phyloP scores from a whole-genome alignment of 2,797 vertebrate species.

The Mus minutoides region DNA sequence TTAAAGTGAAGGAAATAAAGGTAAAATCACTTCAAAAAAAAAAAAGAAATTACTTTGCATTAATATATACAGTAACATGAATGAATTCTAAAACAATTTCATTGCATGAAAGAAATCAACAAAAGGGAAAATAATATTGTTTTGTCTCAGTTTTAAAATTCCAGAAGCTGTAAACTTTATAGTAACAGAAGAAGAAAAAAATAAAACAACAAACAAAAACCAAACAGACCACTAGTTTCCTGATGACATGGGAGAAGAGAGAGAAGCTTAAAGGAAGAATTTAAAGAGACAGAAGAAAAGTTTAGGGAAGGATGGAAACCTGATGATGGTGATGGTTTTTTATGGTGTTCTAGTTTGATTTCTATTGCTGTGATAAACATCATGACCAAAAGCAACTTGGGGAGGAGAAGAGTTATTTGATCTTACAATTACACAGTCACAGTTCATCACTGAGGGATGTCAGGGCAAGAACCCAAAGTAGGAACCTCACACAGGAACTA shows the following conservation, averaged over 20 bases:
- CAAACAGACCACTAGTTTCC: not conserved
- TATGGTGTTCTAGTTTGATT: not conserved
- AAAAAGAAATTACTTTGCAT: not conserved
- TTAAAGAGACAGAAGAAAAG: not conserved
- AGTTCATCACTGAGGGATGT: not conserved
- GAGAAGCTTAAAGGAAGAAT: not conserved
- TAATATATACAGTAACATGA: slow-evolving; percentile 23
- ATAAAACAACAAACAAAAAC: not conserved
- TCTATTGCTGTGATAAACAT: not conserved
- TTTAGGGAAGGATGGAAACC: not conserved
- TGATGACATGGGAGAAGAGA: not conserved
- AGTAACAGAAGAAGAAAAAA: slow-evolving; percentile 22
- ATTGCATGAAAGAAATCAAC: slow-evolving; percentile 4
- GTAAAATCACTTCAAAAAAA: too few species aligned
- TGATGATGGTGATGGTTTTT: slow-evolving; percentile 3
- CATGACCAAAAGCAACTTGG: not conserved
- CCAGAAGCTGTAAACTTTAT: slow-evolving; percentile 17
- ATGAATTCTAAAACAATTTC: slow-evolving; percentile 59
- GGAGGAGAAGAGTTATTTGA: not conserved
- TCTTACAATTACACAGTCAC: not conserved
- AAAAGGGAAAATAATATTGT: not conserved
- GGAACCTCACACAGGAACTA: not conserved
- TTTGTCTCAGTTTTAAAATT: slow-evolving; percentile 48
- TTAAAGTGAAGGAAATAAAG: too few species aligned
- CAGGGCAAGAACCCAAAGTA: not conserved